Evolutionary conservation across 2,888 invertebrate species (phyloP), one percentile per base, ranked within the genome.

Genomic region (Sarcophaga carnaria): DNA sequence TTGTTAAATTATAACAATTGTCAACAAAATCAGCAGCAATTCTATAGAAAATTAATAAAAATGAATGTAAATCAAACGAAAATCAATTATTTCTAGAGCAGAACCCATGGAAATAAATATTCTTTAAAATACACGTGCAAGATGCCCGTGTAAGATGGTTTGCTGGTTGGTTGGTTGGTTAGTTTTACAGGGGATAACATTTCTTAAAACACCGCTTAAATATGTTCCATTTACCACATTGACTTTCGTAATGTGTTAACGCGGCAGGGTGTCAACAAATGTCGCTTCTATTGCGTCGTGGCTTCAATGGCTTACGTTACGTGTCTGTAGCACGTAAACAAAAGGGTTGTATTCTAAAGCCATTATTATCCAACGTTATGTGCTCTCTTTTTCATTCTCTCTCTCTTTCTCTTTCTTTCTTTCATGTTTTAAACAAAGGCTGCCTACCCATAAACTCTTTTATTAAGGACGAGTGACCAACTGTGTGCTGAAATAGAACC

Each of bases 401-500:
- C 54, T 54, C 17, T 54, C 14, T 49, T 0, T 54, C 54, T 17
- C 54, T 54, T 2, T 20, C 54, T 54, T 54, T 17, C 17, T 54
- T 3, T 54, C 17, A 0, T 14, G 66, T 12, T 66, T 20, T 70
- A 37, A 70, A 20, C 62, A 72, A 69, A 77, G 62, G 67, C 54
- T 79, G 59, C 49, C 12, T 64, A 27, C 37, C 10, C 37, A 37
- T 8, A 62, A 37, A 20, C 54, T n/a, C 64, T n/a, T 77, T 14
- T 17, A 20, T 17, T 59, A 17, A 17, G 14, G 4, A 67, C 25
- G 17, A 54, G 27, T 63, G 37, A 72, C 72, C 76, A 80, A 83
- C 86, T 83, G 86, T 77, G 83, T 83, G 83, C 76, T 64, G 63
- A 86, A 86, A 74, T 59, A 14, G 45, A 83, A 77, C 83, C 83